Evolutionary conservation across 2,888 invertebrate species (phyloP), one percentile per base, ranked within the genome.

Genomic region (Heliconius charithonia): DNA sequence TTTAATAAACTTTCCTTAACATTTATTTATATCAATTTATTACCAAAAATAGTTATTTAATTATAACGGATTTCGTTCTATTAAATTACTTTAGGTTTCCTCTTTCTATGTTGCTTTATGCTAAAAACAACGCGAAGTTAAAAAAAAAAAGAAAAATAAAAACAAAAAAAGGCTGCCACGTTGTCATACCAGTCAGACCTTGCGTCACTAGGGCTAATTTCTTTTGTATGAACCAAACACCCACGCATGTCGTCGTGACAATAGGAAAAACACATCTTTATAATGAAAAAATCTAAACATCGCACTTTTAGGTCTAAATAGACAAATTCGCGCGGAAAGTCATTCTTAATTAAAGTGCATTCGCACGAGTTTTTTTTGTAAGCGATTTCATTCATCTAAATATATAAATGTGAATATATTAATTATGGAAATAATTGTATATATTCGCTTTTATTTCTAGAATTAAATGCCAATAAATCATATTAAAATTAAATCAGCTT

Each of bases 281-380:
- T 80, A 69, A 80, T 78, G 75, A 78, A 80, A 32, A 80, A 80
- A 78, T 73, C 73, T 41, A 37, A 62, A 41, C 73, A 62, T 71
- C 29, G 10, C 37, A 9, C 62, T 73, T 62, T 59, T 56, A 56
- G 51, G 27, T 71, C 29, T 19, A 29, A 71, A 71, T 25, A 72
- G 1, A 10, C 71, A 72, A 29, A 32, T 32, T 56, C n/a, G n/a
- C 32, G 56, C 32, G n/a, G n/a, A 32, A 41, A 32, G 13, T 32
- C 32, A 56, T 32, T 32, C 16, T n/a, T 56, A n/a, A 59, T 59
- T 72, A 29, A 56, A 51, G 71, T 71, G 56, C 51, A 56, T 71
- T 27, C 45, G 45, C 16, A 45, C 12, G 71, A 71, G 67, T 29
- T n/a, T 6, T 41, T 67, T 67, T 7, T 41, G 13, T 10, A 7